Evolutionary conservation across 2,113 vertebrate genomes (phyloP).

Genomic region (Takifugu bimaculatus): DNA sequence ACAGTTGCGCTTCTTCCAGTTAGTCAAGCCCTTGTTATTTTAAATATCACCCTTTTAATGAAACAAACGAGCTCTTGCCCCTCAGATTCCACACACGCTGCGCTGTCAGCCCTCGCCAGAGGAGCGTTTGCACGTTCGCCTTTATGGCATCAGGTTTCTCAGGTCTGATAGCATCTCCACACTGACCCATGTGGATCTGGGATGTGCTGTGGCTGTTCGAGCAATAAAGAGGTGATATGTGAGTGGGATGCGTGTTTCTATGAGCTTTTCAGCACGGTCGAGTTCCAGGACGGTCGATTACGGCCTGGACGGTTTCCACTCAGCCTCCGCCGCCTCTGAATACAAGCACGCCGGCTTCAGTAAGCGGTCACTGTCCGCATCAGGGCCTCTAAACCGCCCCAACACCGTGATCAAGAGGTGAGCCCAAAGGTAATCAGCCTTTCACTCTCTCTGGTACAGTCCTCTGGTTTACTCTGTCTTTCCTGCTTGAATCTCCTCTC

Average conservation of each 20-base stretch:
- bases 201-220: slow-evolving; percentile 23
- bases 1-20: too few relatives aligned
- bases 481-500: slow-evolving; percentile 26
- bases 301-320: slow-evolving; percentile 46
- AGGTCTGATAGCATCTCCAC: slow-evolving; percentile 11
- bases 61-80: slow-evolving; percentile 8
- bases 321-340: slow-evolving; percentile 39
- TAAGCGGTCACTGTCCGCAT: slow-evolving; percentile 60
- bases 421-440: slow-evolving; percentile 61
- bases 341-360: slow-evolving; percentile 51
- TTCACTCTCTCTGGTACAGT: slow-evolving; percentile 16
- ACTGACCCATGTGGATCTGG: slow-evolving; percentile 49
- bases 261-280: slow-evolving; percentile 30
- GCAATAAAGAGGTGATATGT: slow-evolving; percentile 60
- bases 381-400: slow-evolving; percentile 45
- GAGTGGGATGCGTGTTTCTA: slow-evolving; percentile 55
- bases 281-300: slow-evolving; percentile 52
- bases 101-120: slow-evolving; percentile 35
- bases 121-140: slow-evolving; percentile 37
- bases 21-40: background rate
- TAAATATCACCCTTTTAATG: too few relatives aligned
- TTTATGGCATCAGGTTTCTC: slow-evolving; percentile 50
- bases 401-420: slow-evolving; percentile 61
- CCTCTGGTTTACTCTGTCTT: slow-evolving; percentile 37
- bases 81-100: slow-evolving; percentile 9